phyloP scores from a whole-genome alignment of 2,888 invertebrate genomes.

The Xylota segnis region DNA sequence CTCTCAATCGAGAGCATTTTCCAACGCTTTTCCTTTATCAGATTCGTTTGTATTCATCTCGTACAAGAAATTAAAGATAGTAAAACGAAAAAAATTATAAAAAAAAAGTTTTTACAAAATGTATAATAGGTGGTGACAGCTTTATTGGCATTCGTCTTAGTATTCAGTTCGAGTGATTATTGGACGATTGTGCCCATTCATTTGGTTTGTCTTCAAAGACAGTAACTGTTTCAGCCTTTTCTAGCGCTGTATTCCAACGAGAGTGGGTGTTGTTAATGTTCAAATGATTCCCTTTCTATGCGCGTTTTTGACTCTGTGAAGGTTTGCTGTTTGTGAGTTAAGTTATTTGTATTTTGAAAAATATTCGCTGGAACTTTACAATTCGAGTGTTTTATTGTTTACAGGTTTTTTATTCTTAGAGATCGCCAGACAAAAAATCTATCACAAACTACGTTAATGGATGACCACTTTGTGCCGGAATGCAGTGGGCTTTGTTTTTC shows the following conservation, averaged over 20 bases:
- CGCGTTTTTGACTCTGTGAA: slow-evolving; percentile 55
- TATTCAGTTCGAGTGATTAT: slow-evolving; percentile 74
- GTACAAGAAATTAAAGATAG: slow-evolving; percentile 36
- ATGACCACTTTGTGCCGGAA: slow-evolving; percentile 76
- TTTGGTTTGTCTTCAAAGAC: slow-evolving; percentile 42
- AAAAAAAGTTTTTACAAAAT: slow-evolving; percentile 63
- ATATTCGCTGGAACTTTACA: slow-evolving; percentile 76
- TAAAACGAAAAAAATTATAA: slow-evolving; percentile 28
- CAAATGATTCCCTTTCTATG: slow-evolving; percentile 43
- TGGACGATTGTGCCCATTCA: slow-evolving; percentile 68
- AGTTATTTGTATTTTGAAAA: slow-evolving; percentile 42
- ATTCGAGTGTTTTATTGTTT: slow-evolving; percentile 64
- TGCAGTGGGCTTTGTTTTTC: slow-evolving; percentile 72
- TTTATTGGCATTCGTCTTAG: slow-evolving; percentile 76
- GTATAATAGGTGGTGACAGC: slow-evolving; percentile 76
- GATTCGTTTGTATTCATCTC: slow-evolving; percentile 50
- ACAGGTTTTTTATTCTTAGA: slow-evolving; percentile 51
- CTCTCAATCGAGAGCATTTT: slow-evolving; percentile 12
- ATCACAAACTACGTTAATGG: slow-evolving; percentile 76
- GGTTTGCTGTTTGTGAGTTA: slow-evolving; percentile 41
- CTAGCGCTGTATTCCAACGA: slow-evolving; percentile 57
- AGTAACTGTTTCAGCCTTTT: slow-evolving; percentile 58
- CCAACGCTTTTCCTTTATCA: slow-evolving; percentile 47
- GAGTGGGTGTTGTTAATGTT: slow-evolving; percentile 32
- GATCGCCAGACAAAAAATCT: slow-evolving; percentile 76